Conservation (phyloP, 2,113 vertebrate genomes). For the Numenius arquata region DNA sequence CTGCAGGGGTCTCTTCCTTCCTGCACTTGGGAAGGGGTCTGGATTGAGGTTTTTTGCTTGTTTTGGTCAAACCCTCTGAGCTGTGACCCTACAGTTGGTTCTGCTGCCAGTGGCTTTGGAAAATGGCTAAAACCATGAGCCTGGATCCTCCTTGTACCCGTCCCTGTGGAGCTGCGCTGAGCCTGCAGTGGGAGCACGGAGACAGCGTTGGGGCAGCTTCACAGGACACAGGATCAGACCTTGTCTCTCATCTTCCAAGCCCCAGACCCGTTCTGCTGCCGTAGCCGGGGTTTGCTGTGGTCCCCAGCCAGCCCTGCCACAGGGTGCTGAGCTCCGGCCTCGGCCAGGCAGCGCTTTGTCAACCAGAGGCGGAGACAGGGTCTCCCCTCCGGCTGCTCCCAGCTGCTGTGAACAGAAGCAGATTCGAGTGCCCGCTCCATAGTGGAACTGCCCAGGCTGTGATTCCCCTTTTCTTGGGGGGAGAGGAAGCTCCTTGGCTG, state of each 20-base stretch:
- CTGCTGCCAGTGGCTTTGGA: neutral
- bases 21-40: neutral
- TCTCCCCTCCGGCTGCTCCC: neutral
- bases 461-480: neutral
- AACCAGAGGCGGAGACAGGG: neutral
- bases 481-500: conserved; percentile 1
- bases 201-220: neutral
- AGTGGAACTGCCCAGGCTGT: neutral
- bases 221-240: neutral
- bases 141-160: neutral
- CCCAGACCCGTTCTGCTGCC: neutral
- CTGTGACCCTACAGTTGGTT: neutral
- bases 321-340: neutral
- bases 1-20: neutral
- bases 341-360: neutral
- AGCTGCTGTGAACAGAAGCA: neutral
- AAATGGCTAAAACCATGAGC: neutral
- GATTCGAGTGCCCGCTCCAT: neutral
- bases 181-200: neutral
- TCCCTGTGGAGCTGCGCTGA: neutral
- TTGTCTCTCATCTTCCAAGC: neutral
- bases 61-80: neutral
- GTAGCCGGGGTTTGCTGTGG: neutral
- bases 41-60: neutral
- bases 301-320: neutral